phyloP scores from a whole-genome alignment of 2,888 invertebrate genomes.

The Onchidella celtica region DNA sequence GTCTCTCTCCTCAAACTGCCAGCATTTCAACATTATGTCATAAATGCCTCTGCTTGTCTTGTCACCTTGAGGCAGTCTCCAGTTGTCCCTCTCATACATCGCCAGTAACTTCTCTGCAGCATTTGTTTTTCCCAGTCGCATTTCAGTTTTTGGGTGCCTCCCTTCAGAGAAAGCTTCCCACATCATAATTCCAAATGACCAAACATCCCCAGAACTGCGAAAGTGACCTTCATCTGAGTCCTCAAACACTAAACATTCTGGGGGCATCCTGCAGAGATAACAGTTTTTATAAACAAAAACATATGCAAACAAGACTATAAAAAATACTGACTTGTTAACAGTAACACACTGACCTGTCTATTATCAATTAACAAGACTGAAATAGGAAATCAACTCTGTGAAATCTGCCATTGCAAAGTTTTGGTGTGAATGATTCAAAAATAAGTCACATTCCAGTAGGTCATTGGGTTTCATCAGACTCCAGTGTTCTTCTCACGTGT shows the following conservation, averaged over 20 bases:
- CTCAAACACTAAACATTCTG: slow-evolving; percentile 15
- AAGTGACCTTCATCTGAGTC: not conserved
- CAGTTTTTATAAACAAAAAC: too few relatives aligned
- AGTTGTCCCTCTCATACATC: not conserved
- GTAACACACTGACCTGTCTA: too few relatives aligned
- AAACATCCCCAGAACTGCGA: slow-evolving; percentile 38
- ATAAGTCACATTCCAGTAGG: too few relatives aligned
- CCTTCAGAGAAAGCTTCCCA: slow-evolving; percentile 36
- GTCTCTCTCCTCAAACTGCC: not conserved
- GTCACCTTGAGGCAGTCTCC: not conserved
- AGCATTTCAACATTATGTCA: slow-evolving; percentile 17
- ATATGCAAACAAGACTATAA: too few relatives aligned
- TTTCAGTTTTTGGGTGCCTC: not conserved
- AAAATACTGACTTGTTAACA: too few relatives aligned
- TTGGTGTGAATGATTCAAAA: too few relatives aligned
- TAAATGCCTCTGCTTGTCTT: not conserved
- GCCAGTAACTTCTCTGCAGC: not conserved
- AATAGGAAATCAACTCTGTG: too few relatives aligned
- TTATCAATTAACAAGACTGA: too few relatives aligned
- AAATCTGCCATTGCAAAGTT: too few relatives aligned
- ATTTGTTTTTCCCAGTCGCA: not conserved
- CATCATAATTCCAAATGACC: slow-evolving; percentile 37
- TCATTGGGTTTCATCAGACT: too few relatives aligned
- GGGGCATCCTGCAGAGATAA: slow-evolving; percentile 36
- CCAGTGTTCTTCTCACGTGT: too few relatives aligned